Base-by-base conservation (phyloP, 2,888 invertebrate species). In the Trypoxylon attenuatum region DNA sequence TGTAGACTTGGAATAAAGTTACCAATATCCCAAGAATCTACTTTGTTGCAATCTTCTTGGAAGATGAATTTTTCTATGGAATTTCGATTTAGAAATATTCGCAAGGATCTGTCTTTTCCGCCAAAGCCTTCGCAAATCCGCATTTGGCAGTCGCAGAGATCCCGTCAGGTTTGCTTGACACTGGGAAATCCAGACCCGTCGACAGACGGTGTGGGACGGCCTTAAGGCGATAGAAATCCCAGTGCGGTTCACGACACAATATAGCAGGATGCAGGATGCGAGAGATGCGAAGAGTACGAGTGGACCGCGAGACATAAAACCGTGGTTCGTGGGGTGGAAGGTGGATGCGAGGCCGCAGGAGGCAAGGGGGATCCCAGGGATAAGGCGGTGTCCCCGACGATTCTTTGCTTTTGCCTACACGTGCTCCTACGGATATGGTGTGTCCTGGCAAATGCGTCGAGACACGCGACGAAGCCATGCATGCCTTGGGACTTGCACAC, bases 201-300 rank as follows among this genome's bases (percentile, higher is more conserved):
- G 59, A 41, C 23, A 25, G 55, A 42, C 62, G 55, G 22, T 70
- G 69, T 67, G 70, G 61, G 50, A 19, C 65, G 45, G 46, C 47
- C 69, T 59, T 69, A 75, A 73, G 42, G 57, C 63, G 27, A 18
- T 13, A 68, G 58, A 60, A 51, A 63, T 58, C 38, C 62, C 51
- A 49, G 51, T 29, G 47, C 54, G 53, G 25, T 53, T 38, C 56
- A 21, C 2, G 22, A 56, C 43, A 69, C 50, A 67, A 69, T 69
- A 67, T 67, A 71, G 68, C 68, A 74, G 72, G 73, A 74, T 75
- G 45, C 62, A n/a, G n/a, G n/a, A n/a, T n/a, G n/a, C n/a, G n/a
- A n/a, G 53, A 67, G 66, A 72, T 54, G 70, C 69, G 60, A 66
- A 70, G 65, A 63, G 65, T 59, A 43, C 62, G 64, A 74, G 61